phyloP scores from a whole-genome alignment of 1,140 invertebrate genomes.

The Stenopsyche tienmushanensis region DNA sequence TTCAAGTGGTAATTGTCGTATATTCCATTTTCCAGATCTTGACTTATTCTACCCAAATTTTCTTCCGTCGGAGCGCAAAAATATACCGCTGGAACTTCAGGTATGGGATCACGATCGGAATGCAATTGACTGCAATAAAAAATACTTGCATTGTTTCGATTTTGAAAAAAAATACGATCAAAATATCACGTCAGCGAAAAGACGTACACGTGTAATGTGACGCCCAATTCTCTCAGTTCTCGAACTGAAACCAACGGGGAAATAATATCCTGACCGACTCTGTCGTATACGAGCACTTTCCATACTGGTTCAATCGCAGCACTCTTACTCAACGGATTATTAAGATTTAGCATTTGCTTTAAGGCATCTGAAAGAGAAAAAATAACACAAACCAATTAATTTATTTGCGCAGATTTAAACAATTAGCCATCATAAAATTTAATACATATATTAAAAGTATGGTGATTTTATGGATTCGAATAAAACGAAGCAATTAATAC shows the following conservation, averaged over 20 bases:
- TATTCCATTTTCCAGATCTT: conserved; percentile 87
- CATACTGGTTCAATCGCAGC: conserved; percentile 82
- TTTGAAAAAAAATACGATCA: conserved; percentile 10
- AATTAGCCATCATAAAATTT: background rate
- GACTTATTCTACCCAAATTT: conserved; percentile 91
- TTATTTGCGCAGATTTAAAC: background rate
- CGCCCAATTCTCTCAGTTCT: conserved; percentile 92
- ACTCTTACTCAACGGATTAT: conserved; percentile 74
- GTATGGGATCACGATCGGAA: conserved; percentile 92
- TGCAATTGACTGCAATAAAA: conserved; percentile 74
- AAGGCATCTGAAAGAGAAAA: conserved; percentile 65
- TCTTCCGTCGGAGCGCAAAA: conserved; percentile 98
- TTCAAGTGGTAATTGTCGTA: conserved; percentile 98
- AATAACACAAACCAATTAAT: too few species aligned
- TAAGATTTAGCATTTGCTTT: conserved; percentile 93
- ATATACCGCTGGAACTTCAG: conserved; percentile 98
- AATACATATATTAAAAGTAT: too few species aligned
- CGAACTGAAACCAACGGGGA: conserved; percentile 95
- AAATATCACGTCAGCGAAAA: conserved; percentile 1
- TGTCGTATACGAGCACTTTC: conserved; percentile 96
- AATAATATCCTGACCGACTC: conserved; percentile 96
- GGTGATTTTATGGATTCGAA: background rate
- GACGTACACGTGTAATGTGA: conserved; percentile 94
- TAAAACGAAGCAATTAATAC: background rate
- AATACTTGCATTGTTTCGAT: background rate